Conservation (phyloP, 2,113 vertebrate species). For the Epinephelus fuscoguttatus region DNA sequence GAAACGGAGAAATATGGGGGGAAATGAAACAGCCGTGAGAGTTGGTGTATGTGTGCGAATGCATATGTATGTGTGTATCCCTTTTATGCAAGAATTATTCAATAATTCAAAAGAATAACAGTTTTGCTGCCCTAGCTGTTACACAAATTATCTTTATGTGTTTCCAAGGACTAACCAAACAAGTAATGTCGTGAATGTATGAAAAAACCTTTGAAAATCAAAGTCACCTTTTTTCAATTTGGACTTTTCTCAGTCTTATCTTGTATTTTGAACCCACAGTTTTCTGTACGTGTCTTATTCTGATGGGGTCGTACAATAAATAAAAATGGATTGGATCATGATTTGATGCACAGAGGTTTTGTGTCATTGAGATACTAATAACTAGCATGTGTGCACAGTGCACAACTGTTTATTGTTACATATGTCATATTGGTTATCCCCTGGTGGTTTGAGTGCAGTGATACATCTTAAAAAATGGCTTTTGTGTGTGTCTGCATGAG, state of each 20-base stretch:
- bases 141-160: no score
- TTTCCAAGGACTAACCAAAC: neutral
- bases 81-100: neutral
- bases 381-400: neutral
- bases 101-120: neutral
- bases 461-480: neutral
- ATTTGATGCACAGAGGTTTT: neutral
- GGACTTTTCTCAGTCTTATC: neutral
- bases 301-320: neutral
- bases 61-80: no score
- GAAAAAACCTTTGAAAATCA: neutral
- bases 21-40: neutral
- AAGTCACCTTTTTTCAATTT: neutral
- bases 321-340: neutral
- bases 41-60: neutral
- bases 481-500: slow-evolving; percentile 1
- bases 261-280: neutral
- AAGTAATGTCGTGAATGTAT: neutral
- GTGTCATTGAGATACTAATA: neutral
- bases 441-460: neutral
- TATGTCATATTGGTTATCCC: neutral
- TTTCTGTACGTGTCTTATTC: neutral
- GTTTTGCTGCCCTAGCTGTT: no score
- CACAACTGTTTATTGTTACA: neutral
- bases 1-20: neutral